Evolutionary conservation across 2,113 vertebrate genomes (phyloP).

Genomic region (Cacatua alba): DNA sequence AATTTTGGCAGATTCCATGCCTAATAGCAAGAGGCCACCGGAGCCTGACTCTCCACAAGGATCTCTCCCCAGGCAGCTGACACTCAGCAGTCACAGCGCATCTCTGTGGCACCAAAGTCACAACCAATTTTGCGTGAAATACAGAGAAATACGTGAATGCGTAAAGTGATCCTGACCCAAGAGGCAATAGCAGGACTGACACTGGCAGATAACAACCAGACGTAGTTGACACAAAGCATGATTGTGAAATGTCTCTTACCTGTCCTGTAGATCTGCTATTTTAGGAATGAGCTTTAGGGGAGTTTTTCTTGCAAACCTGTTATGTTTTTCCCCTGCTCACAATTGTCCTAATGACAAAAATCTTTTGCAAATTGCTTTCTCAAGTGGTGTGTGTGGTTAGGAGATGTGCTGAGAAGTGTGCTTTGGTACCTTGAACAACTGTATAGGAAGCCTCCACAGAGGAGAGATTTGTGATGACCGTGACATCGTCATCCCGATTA

Average conservation of each 20-base stretch:
- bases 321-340: background rate
- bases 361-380: background rate
- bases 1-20: background rate
- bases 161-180: background rate
- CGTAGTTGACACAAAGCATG: background rate
- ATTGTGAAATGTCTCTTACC: conserved; percentile 25
- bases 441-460: conserved; percentile 98
- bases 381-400: conserved; percentile 25
- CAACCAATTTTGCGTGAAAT: background rate
- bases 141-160: background rate
- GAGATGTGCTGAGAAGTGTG: background rate
- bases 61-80: background rate
- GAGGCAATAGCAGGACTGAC: background rate
- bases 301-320: background rate
- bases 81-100: background rate
- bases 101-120: background rate
- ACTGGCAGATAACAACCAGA: background rate
- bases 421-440: conserved; percentile 91
- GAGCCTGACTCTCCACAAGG: background rate
- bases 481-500: conserved; percentile 96
- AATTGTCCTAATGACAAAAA: background rate
- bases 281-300: conserved; percentile 20
- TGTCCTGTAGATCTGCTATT: conserved; percentile 47
- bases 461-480: conserved; percentile 97
- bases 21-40: background rate